phyloP scores from a whole-genome alignment of 2,888 invertebrate genomes.

The Mythimna impura region DNA sequence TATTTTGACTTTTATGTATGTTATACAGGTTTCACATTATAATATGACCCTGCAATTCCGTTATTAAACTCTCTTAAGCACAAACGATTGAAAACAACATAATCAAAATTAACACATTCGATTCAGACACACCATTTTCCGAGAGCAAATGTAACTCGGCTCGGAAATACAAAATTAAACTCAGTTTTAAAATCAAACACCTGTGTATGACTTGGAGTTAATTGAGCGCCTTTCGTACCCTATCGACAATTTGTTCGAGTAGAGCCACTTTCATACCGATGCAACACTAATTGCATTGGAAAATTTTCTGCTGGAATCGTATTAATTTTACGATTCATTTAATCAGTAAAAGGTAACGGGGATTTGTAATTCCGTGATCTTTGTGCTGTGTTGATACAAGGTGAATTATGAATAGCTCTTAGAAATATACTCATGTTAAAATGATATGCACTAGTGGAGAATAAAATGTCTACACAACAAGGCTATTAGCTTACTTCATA shows the following conservation, averaged over 20 bases:
- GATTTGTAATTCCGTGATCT: slow-evolving; percentile 21
- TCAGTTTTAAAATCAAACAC: slow-evolving; percentile 59
- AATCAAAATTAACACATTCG: slow-evolving; percentile 10
- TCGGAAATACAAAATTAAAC: slow-evolving; percentile 43
- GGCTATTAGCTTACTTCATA: too few relatives aligned
- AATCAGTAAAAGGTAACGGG: not conserved
- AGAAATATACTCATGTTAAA: not conserved
- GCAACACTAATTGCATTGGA: slow-evolving; percentile 58
- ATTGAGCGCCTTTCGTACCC: slow-evolving; percentile 65
- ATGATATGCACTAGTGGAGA: not conserved
- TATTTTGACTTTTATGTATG: too few relatives aligned
- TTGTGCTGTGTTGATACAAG: not conserved
- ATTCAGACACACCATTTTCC: slow-evolving; percentile 15
- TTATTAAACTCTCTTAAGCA: not conserved
- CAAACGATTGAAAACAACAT: not conserved
- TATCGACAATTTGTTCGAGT: slow-evolving; percentile 60
- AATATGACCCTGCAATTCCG: not conserved
- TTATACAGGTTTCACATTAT: not conserved
- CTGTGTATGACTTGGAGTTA: slow-evolving; percentile 69
- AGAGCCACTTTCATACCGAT: slow-evolving; percentile 55
- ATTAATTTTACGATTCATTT: slow-evolving; percentile 55
- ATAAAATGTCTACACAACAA: not conserved
- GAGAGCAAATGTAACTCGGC: slow-evolving; percentile 19
- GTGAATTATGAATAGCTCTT: not conserved
- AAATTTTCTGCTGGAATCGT: slow-evolving; percentile 42